Evolutionary conservation across 1,140 invertebrate species (phyloP), one percentile per base, ranked within the genome.

Genomic region (Drosophila erecta): DNA sequence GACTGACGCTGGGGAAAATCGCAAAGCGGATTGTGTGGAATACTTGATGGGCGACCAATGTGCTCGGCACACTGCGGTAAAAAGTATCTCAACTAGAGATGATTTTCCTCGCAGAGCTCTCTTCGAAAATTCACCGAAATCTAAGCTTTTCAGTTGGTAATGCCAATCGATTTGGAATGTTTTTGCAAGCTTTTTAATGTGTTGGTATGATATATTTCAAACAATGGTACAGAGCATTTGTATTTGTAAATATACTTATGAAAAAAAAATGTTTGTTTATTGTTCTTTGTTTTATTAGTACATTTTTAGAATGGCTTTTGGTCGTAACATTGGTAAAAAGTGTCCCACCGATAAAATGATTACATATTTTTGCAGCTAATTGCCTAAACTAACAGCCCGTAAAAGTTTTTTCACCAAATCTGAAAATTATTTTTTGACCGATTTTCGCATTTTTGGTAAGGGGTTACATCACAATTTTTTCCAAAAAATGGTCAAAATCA

Each of bases 1-100:
- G 17, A 40, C 27, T 14, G 17, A 8, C 20, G 24, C 14, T 41
- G 54, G 22, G 43, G 55, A 15, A 40, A 43, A 41, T 44, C 15
- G 27, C 54, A 79, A 79, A 87, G 79, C 79, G 70, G 70, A 87
- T 87, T 81, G 61, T 59, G 62, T 72, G 55, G 83, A 80, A 87
- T 86, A 83, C 83, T 83, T 87, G 67, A 86, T 87, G 83, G 76
- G 35, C 22, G 15, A 38, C 20, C 57, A 70, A 71, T 79, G 81
- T 84, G 72, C 47, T 71, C 47, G 35, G 30, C 38, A 10, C 66
- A 70, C 66, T 37, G 20, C 7, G 6, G 37, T 47, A 47, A 30
- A 3, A 5, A 2, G 1, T 1, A 30, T 11, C 17, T 10, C 3
- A 14, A 14, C 8, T 46, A 14, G 1, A 4, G 10, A 24, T 24